Evolutionary conservation across 2,113 vertebrate species (phyloP).

Genomic region (Tragulus kanchil): DNA sequence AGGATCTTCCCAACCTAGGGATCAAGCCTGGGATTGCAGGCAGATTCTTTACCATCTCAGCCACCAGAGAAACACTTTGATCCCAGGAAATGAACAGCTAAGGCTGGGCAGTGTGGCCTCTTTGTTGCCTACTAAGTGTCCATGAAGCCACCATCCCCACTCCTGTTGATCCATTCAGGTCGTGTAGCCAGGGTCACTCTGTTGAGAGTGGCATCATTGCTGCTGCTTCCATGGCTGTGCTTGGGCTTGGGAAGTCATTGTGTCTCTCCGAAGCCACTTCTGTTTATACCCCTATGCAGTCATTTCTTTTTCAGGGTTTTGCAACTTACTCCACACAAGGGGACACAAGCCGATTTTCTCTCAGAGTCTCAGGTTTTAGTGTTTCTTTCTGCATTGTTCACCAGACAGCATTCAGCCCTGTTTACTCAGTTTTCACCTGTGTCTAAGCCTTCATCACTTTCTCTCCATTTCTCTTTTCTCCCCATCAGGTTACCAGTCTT

Average conservation of each 20-base stretch:
- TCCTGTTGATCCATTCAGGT: background rate
- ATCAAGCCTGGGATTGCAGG: too few relatives aligned
- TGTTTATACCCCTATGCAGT: too few relatives aligned
- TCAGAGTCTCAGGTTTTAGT: background rate
- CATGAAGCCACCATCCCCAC: background rate
- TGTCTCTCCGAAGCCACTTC: background rate
- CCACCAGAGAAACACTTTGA: too few relatives aligned
- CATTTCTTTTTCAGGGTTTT: background rate
- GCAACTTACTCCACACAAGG: background rate
- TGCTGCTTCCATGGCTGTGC: background rate
- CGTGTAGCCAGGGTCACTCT: background rate
- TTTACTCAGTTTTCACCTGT: background rate
- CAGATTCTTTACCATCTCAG: too few relatives aligned
- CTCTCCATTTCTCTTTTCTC: background rate
- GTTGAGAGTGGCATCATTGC: background rate
- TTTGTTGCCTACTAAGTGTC: background rate
- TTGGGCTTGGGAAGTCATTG: background rate
- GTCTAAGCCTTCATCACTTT: background rate
- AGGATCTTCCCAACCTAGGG: too few relatives aligned
- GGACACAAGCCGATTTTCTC: background rate
- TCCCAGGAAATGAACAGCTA: background rate
- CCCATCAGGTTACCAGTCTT: background rate
- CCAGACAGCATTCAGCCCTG: accelerated
- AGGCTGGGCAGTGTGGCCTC: background rate
- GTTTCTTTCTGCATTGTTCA: background rate